Base-by-base conservation (phyloP, 1,140 invertebrate species). In the Caenorhabditis briggsae region DNA sequence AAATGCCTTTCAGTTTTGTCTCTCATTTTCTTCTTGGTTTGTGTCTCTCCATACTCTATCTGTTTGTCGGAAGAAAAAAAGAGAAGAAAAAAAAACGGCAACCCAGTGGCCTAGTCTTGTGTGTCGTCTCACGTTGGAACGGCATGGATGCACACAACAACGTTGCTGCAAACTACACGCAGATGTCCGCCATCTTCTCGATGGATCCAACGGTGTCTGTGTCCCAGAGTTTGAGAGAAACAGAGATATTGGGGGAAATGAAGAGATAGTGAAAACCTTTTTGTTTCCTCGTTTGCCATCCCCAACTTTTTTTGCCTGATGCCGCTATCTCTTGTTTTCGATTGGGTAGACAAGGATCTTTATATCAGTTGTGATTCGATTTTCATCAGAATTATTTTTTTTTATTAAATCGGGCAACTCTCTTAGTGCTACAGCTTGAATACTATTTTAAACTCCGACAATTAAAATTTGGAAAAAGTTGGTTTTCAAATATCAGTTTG, bases 161-260 rank as follows among this genome's bases (percentile, higher is more conserved):
- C 70, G 70, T 48, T 43, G 64, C 46, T 78, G 70, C 70, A 78
- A 46, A 78, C 70, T 78, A 78, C 70, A 78, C 70, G 70, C 70
- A 50, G 70, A 78, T 0, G 43, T n/a, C 25, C 46, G 18, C 70
- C 70, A 78, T 14, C 59, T 25, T 61, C 59, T 78, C 43, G 25
- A 78, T 78, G 48, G 70, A 78, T 78, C 70, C 70, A n/a, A n/a
- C n/a, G 70, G 48, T 78, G 70, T 78, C 70, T 78, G 46, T 50
- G 14, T 78, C 46, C 70, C 9, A 53, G 43, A 41, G 70, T 48
- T 18, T 6, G 12, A 78, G 70, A 50, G 70, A 23, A 50, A 41
- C 1, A 53, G 46, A 78, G 41, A 41, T 14, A 53, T n/a, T n/a
- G 9, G 16, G 16, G 16, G 50, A 53, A 14, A 53, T 11, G 16